phyloP scores from a whole-genome alignment of 2,888 invertebrate species.

The Machimus rusticus region DNA sequence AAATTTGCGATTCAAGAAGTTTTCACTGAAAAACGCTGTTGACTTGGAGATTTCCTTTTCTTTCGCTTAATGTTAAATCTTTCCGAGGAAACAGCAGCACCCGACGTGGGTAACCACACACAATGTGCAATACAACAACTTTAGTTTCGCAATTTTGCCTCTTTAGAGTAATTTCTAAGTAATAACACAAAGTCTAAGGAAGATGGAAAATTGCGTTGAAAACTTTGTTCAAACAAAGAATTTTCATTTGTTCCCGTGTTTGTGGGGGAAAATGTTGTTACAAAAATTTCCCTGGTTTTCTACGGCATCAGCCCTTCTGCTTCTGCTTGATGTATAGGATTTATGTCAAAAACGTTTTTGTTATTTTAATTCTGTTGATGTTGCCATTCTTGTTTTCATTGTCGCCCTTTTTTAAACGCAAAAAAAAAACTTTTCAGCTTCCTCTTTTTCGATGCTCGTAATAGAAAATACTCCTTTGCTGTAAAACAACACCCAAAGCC shows the following conservation, averaged over 20 bases:
- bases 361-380: background rate
- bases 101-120: background rate
- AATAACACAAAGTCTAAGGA: background rate
- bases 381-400: background rate
- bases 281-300: background rate
- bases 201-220: background rate
- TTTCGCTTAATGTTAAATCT: background rate
- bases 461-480: background rate
- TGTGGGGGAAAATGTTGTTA: background rate
- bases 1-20: background rate
- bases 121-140: background rate
- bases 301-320: background rate
- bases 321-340: background rate
- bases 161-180: slow-evolving; percentile 5
- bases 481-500: background rate
- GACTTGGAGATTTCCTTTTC: background rate
- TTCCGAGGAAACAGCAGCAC: background rate
- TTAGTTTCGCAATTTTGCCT: slow-evolving; percentile 11
- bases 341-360: background rate
- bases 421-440: background rate
- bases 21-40: background rate
- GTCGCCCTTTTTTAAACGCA: background rate
- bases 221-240: slow-evolving; percentile 17
- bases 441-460: background rate
- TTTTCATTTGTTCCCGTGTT: background rate